phyloP scores from a whole-genome alignment of 2,797 vertebrate species.

The Ctenosaura bakeri region DNA sequence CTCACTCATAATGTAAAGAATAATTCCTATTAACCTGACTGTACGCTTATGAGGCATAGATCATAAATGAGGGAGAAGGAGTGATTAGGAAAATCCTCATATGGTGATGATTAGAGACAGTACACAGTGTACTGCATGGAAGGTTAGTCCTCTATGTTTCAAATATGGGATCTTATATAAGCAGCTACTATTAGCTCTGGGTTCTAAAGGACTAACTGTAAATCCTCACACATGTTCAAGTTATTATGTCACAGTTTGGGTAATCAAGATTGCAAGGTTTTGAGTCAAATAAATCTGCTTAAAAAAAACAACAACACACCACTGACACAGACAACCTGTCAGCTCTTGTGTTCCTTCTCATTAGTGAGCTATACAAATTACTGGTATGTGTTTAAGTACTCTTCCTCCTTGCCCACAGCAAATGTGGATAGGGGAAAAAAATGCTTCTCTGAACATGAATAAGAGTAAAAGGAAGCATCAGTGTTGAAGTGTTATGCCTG shows the following conservation, averaged over 20 bases:
- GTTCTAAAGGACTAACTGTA: slow-evolving; percentile 54
- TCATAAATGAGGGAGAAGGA: slow-evolving; percentile 24
- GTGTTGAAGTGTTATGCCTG: neutral
- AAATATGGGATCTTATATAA: slow-evolving; percentile 55
- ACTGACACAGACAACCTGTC: neutral
- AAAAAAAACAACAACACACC: fast-evolving
- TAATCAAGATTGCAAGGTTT: slow-evolving; percentile 62
- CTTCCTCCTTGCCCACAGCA: neutral
- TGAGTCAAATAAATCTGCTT: slow-evolving; percentile 45
- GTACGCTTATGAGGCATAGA: slow-evolving; percentile 10
- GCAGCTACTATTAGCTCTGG: slow-evolving; percentile 62
- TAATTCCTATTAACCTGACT: slow-evolving; percentile 39
- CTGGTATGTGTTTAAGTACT: neutral
- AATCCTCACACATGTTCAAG: slow-evolving; percentile 52
- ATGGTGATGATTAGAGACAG: neutral
- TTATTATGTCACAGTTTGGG: slow-evolving; percentile 43
- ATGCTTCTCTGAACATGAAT: neutral
- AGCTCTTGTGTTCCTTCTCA: slow-evolving; percentile 45
- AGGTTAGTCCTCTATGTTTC: slow-evolving; percentile 47
- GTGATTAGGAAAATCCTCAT: neutral
- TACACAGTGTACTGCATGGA: slow-evolving; percentile 27
- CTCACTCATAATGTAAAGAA: slow-evolving; percentile 9
- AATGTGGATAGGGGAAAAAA: neutral
- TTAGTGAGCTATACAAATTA: slow-evolving; percentile 26
- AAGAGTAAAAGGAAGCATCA: no score